Conservation (phyloP, 2,113 vertebrate genomes). For the Phrynosoma platyrhinos region DNA sequence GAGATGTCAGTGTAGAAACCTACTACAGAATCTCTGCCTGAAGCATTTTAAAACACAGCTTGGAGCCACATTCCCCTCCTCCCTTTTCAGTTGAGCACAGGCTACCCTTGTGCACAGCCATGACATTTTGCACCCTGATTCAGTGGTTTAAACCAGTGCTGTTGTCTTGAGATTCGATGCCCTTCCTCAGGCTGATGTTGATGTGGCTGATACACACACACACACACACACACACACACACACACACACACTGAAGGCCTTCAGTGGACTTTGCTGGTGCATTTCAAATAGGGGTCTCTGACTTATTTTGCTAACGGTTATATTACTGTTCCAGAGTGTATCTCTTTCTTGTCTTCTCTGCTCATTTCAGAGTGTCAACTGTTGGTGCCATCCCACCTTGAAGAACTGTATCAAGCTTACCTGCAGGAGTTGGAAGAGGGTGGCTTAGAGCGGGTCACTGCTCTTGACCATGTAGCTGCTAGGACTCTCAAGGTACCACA, state of each 20-base stretch:
- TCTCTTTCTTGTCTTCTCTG: too few species aligned
- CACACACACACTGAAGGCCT: neutral
- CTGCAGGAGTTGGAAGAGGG: conserved; percentile 83
- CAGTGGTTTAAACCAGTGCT: neutral
- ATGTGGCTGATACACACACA: neutral
- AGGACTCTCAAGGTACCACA: conserved; percentile 80
- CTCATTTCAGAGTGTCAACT: conserved; percentile 83
- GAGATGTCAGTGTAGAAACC: neutral
- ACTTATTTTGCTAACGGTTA: neutral
- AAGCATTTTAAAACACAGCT: neutral
- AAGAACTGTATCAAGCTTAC: conserved; percentile 87
- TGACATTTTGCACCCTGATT: neutral
- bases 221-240: too few species aligned
- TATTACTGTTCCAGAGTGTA: neutral
- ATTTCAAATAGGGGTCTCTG: neutral
- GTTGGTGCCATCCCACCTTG: conserved; percentile 81
- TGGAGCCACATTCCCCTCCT: neutral
- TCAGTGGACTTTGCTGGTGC: neutral
- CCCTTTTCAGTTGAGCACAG: neutral
- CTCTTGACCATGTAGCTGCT: conserved; percentile 81
- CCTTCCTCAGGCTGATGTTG: neutral
- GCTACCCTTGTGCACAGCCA: neutral
- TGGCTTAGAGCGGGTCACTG: conserved; percentile 80
- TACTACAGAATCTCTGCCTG: neutral
- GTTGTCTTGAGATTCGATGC: neutral